These are phyloP conservation scores for Bergia sp. DNA, from an alignment of 92 coral and sea anemone genomes.

Conservation along the genomic window DNA sequence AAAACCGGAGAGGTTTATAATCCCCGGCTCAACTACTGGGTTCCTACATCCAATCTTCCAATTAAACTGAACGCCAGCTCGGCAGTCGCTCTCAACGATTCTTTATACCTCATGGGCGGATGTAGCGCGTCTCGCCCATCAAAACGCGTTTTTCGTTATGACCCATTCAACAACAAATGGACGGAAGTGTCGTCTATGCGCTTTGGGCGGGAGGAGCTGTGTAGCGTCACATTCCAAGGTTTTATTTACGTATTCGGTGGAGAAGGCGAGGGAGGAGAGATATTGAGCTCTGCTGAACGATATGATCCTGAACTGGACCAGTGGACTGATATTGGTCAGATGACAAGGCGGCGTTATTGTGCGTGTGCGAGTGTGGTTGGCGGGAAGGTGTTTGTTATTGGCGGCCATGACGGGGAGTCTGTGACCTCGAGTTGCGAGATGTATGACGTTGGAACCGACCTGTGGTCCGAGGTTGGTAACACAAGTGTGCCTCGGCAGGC, in stretches of 20 bases:
- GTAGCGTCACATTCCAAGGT: slow-evolving; percentile 58
- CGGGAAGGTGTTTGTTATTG: slow-evolving; percentile 67
- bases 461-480: slow-evolving; percentile 70
- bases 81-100: slow-evolving; percentile 66
- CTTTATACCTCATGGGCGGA: slow-evolving; percentile 76
- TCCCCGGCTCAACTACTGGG: slow-evolving; percentile 63
- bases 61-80: slow-evolving; percentile 61
- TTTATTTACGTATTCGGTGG: slow-evolving; percentile 82
- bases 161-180: slow-evolving; percentile 72
- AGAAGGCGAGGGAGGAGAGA: slow-evolving; percentile 48
- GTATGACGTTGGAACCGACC: slow-evolving; percentile 55
- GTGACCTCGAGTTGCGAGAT: slow-evolving; percentile 77
- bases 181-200: slow-evolving; percentile 66
- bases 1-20: slow-evolving; percentile 64
- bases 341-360: slow-evolving; percentile 61
- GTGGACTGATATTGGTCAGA: slow-evolving; percentile 64
- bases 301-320: slow-evolving; percentile 54
- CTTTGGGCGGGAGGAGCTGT: slow-evolving; percentile 68
- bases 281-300: slow-evolving; percentile 58
- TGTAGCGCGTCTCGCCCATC: slow-evolving; percentile 51
- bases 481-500: slow-evolving; percentile 72
- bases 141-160: slow-evolving; percentile 72
- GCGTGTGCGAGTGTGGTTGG: slow-evolving; percentile 63
- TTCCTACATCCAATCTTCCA: slow-evolving; percentile 46
- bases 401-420: slow-evolving; percentile 63